Conservation (phyloP, 2,113 vertebrate species). For the Camelus bactrianus region DNA sequence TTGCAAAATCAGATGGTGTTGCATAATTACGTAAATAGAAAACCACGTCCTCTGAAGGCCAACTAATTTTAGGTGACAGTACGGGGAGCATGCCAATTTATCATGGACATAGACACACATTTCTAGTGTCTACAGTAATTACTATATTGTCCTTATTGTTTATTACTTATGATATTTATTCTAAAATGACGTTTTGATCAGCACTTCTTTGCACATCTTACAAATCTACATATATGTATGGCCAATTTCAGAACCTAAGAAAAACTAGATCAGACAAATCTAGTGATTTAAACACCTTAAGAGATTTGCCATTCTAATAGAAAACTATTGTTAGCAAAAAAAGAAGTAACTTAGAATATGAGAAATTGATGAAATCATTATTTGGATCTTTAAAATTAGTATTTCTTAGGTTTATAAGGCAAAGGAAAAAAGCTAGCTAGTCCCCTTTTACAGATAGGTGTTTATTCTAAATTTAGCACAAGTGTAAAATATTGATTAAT, state of each 20-base stretch:
- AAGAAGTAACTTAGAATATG: not conserved
- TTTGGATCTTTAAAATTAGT: not conserved
- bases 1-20: constrained; percentile 20
- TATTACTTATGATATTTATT: not conserved
- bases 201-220: not conserved
- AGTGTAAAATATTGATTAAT: not conserved
- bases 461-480: not conserved
- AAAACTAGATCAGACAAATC: not conserved
- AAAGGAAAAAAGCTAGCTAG: not conserved
- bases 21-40: constrained; percentile 71
- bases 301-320: not conserved
- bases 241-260: not conserved
- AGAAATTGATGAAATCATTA: not conserved
- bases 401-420: not conserved
- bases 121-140: not conserved
- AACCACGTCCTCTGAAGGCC: constrained; percentile 22
- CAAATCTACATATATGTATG: not conserved
- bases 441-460: not conserved
- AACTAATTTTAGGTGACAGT: constrained; percentile 74
- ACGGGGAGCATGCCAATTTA: constrained; percentile 60
- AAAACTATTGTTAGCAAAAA: not conserved
- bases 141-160: not conserved
- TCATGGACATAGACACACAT: not conserved
- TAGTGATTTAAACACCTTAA: not conserved
- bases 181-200: not conserved